Evolutionary conservation across 2,113 vertebrate species (phyloP), one percentile per base, ranked within the genome.

Genomic region (Notechis scutatus): DNA sequence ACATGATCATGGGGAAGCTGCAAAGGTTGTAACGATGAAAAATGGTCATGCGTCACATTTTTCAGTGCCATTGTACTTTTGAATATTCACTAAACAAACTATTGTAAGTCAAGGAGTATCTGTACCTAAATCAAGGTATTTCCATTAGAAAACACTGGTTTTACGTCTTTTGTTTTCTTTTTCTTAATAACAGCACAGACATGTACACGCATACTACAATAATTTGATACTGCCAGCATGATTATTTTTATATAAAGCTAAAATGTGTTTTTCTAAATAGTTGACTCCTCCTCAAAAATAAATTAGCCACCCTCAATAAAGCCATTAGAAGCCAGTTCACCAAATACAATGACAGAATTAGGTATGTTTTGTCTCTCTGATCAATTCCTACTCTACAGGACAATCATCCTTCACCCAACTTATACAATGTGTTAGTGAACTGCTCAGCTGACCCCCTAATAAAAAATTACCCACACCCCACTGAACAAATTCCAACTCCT

Each of bases 81-180:
- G 56, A 57, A 57, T 0, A 0, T 6, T 57, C 21, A 57, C 56
- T 57, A 57, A 23, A 57, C 56, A 57, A 23, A 57, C 21, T 8
- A 45, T 45, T 57, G 56, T 23, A 57, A 57, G 56, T 57, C 6
- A 1, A 57, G 56, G 21, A 57, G 1, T 57, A 57, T 57, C 56
- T 8, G 90, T 92, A 94, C 85, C 90, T 87, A 95, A 95, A 92
- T n/a, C 90, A 93, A 87, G 26, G 88, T 61, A 96, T 95, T 87
- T 90, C 92, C 42, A 95, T 90, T 69, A 92, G 93, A 88, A 34
- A 89, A 89, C 85, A 55, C 7, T 59, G 57, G 93, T 52, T 94
- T 89, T 93, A 94, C 95, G 34, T 50, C 24, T 92, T 26, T 0
- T 92, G 42, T 12, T 69, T 69, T 69, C 45, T 50, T 50, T 94